These are phyloP conservation scores for Rynchops niger DNA, from an alignment of 2,113 vertebrate genomes.

Conservation along the genomic window DNA sequence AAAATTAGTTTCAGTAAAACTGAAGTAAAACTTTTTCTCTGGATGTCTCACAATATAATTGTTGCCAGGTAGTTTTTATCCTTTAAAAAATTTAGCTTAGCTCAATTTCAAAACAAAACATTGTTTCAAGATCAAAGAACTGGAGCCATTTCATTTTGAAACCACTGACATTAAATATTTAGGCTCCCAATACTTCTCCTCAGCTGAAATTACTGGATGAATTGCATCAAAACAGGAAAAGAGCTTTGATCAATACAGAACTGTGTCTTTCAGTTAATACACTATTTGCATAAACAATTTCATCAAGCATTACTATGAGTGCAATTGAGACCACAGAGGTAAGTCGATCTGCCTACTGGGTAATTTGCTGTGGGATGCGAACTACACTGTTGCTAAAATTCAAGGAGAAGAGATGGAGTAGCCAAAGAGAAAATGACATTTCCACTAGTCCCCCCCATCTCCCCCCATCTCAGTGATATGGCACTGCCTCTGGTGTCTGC, in stretches of 20 bases:
- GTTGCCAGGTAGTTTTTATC: not conserved
- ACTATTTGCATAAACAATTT: conserved; percentile 60
- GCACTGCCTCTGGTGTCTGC: accelerated
- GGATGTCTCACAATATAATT: not conserved
- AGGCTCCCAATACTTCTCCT: not conserved
- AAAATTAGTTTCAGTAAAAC: not conserved
- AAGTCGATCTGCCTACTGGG: not conserved
- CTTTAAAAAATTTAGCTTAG: not conserved
- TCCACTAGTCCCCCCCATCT: not conserved
- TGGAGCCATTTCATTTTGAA: not conserved
- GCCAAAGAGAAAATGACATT: not conserved
- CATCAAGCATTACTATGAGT: not conserved
- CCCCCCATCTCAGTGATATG: accelerated
- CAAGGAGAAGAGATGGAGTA: not conserved
- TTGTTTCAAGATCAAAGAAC: conserved; percentile 30
- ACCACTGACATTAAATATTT: conserved; percentile 34
- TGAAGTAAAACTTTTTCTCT: not conserved
- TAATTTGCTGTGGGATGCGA: not conserved
- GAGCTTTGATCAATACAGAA: conserved; percentile 45
- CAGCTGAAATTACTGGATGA: not conserved
- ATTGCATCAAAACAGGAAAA: conserved; percentile 37
- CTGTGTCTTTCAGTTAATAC: conserved; percentile 20
- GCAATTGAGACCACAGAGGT: not conserved
- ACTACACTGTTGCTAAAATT: not conserved
- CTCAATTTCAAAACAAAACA: conserved; percentile 49